A percentile compares a stretch with the other conserved stretches of the same genome.
Conservation (phyloP, 1,140 invertebrate species). For the Hyles vespertilio region DNA sequence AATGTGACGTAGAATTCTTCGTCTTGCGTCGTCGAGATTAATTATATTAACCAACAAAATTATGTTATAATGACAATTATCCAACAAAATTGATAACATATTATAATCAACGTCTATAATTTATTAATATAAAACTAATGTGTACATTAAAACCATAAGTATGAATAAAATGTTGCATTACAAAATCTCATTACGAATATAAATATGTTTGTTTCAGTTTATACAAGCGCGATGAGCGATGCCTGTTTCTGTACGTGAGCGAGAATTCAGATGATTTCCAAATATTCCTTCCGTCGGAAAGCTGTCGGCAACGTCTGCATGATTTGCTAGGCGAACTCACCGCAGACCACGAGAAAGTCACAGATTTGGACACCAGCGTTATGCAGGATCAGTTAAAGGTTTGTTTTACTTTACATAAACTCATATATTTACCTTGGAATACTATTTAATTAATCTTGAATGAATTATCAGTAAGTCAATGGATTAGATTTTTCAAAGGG, state of each 20-base stretch:
- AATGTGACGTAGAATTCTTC: no score
- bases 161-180: no score
- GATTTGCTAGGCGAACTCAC: conserved; percentile 89
- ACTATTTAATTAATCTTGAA: not conserved
- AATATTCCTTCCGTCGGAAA: conserved; percentile 96
- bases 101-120: no score
- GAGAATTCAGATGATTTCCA: conserved; percentile 99
- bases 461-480: no score
- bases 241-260: conserved; percentile 97
- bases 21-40: no score
- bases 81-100: no score
- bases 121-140: no score
- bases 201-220: conserved; percentile 76
- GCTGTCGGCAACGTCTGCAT: conserved; percentile 89
- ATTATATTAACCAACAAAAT: no score
- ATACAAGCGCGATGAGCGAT: conserved; percentile 96
- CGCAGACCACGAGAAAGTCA: conserved; percentile 89
- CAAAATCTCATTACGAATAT: not conserved
- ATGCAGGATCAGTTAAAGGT: conserved; percentile 84
- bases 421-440: no score
- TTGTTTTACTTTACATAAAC: conserved; percentile 5
- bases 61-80: no score
- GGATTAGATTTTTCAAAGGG: no score
- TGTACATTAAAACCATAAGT: no score
- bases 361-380: conserved; percentile 86